Conservation (phyloP, 1,140 invertebrate species). For the Rhyacophila brunnea region DNA sequence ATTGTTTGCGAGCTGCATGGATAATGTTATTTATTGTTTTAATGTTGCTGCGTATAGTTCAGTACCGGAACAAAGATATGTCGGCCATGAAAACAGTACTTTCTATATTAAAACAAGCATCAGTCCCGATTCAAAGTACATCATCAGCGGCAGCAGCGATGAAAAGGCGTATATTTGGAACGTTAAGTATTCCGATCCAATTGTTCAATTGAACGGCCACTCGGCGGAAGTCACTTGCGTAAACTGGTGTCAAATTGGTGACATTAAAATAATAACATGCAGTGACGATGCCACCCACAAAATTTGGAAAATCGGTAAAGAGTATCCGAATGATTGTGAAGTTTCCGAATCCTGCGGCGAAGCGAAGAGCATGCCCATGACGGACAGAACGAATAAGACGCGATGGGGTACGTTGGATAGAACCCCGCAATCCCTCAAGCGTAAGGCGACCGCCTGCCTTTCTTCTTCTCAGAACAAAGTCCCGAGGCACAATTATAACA, state of each 20-base stretch:
- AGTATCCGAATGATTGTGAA: slow-evolving; percentile 52
- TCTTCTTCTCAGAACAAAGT: slow-evolving; percentile 10
- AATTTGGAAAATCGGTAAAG: slow-evolving; percentile 70
- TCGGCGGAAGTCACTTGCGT: slow-evolving; percentile 81
- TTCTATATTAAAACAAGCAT: slow-evolving; percentile 83
- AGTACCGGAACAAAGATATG: slow-evolving; percentile 61
- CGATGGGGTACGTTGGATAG: slow-evolving; percentile 48
- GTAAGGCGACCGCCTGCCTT: slow-evolving; percentile 29
- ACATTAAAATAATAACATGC: slow-evolving; percentile 69
- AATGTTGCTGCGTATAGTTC: slow-evolving; percentile 71
- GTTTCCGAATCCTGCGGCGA: slow-evolving; percentile 52
- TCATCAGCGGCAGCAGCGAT: slow-evolving; percentile 83
- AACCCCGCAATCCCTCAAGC: slow-evolving; percentile 53
- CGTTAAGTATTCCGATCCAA: slow-evolving; percentile 59
- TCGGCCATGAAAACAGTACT: slow-evolving; percentile 71
- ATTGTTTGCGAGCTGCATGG: slow-evolving; percentile 85
- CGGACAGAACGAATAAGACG: slow-evolving; percentile 33
- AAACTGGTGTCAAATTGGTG: slow-evolving; percentile 65
- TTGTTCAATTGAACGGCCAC: slow-evolving; percentile 71
- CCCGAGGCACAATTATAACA: not conserved
- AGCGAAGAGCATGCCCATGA: slow-evolving; percentile 51
- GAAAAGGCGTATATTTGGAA: slow-evolving; percentile 84
- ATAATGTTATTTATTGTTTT: slow-evolving; percentile 82
- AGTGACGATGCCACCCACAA: slow-evolving; percentile 76
- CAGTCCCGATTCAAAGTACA: slow-evolving; percentile 74